Percentiles rank a stretch among this genome's conserved stretches.
phyloP scores from a whole-genome alignment of 2,113 vertebrate species.

The Hippocampus comes region DNA sequence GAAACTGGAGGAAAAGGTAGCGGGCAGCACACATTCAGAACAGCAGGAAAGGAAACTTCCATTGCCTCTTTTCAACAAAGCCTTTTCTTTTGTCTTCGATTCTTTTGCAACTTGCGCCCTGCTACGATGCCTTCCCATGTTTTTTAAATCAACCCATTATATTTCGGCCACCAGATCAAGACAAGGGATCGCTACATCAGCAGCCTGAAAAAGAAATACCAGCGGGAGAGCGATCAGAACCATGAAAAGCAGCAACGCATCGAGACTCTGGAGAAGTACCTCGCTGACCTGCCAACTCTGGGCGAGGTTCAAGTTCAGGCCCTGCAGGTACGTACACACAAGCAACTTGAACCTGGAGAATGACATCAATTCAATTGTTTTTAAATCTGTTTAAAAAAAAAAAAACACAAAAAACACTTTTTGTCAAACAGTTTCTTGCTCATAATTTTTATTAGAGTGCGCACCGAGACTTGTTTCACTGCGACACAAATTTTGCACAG shows the following conservation, averaged over 20 bases:
- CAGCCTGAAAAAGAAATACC: slow-evolving; percentile 92
- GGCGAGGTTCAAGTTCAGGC: slow-evolving; percentile 85
- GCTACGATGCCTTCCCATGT: too few relatives aligned
- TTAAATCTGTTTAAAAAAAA: too few relatives aligned
- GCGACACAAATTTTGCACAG: too few relatives aligned
- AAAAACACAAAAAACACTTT: too few relatives aligned
- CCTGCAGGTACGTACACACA: slow-evolving; percentile 80
- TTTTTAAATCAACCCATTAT: not conserved
- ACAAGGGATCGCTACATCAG: slow-evolving; percentile 93
- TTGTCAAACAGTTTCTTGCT: too few relatives aligned
- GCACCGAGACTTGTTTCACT: too few relatives aligned
- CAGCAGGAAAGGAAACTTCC: not conserved
- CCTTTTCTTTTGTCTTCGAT: not conserved
- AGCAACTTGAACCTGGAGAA: too few relatives aligned
- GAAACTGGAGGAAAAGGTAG: slow-evolving; percentile 93
- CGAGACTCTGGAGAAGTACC: slow-evolving; percentile 93
- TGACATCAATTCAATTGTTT: too few relatives aligned
- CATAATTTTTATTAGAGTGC: too few relatives aligned
- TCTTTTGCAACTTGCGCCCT: not conserved
- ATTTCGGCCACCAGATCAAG: slow-evolving; percentile 77
- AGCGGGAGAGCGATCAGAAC: slow-evolving; percentile 87
- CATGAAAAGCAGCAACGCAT: slow-evolving; percentile 91
- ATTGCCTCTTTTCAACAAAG: not conserved
- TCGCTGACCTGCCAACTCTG: slow-evolving; percentile 89
- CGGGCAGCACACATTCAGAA: not conserved